A percentile compares a stretch with the other conserved stretches of the same genome.
Conservation (phyloP, 2,888 invertebrate species). For the Erebia aethiops region DNA sequence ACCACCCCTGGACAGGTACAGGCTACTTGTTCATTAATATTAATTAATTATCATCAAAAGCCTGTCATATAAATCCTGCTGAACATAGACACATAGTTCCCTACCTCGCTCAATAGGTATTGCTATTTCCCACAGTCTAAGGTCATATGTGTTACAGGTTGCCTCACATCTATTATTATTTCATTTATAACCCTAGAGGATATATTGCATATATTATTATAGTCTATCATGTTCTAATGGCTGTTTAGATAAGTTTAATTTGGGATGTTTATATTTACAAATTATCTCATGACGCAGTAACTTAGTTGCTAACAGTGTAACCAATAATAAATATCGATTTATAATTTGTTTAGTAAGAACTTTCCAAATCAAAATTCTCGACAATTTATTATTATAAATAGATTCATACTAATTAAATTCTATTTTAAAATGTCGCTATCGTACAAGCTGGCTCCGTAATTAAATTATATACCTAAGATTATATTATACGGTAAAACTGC, state of each 20-base stretch:
- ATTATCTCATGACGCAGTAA: not conserved
- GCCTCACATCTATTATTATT: too few species aligned
- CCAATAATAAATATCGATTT: not conserved
- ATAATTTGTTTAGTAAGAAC: not conserved
- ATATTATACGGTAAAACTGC: not conserved
- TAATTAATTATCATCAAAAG: too few species aligned
- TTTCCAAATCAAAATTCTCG: not conserved
- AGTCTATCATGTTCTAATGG: not conserved
- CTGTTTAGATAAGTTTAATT: not conserved
- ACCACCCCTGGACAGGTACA: too few species aligned
- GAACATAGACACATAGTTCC: too few species aligned
- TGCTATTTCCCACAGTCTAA: too few species aligned
- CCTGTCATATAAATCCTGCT: too few species aligned
- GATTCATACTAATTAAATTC: conserved; percentile 1
- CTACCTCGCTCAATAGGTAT: too few species aligned
- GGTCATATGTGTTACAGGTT: too few species aligned
- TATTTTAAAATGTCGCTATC: conserved; percentile 6
- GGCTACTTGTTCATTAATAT: too few species aligned
- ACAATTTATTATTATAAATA: not conserved
- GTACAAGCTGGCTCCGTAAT: conserved; percentile 16
- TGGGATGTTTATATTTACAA: not conserved
- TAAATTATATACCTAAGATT: conserved; percentile 23
- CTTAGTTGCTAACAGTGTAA: not conserved
- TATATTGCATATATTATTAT: not conserved
- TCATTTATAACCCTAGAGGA: not conserved